These are phyloP conservation scores for Apoderus coryli DNA, from an alignment of 2,888 invertebrate genomes.

Conservation along the genomic window DNA sequence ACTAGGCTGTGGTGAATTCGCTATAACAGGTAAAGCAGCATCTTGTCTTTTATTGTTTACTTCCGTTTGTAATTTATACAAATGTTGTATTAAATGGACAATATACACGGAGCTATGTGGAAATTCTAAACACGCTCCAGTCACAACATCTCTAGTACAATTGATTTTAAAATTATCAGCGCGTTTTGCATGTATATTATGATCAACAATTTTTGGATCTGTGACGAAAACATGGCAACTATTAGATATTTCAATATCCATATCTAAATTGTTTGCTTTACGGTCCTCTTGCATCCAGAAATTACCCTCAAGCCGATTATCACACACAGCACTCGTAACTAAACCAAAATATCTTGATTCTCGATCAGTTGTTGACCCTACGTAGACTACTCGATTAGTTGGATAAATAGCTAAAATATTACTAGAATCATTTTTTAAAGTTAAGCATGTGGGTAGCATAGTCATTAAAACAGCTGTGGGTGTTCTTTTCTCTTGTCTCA, in stretches of 20 bases:
- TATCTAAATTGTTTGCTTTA: slow-evolving; percentile 22
- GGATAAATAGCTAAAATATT: slow-evolving; percentile 76
- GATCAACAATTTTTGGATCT: slow-evolving; percentile 73
- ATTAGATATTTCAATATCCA: slow-evolving; percentile 52
- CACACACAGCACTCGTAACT: slow-evolving; percentile 65
- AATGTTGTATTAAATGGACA: slow-evolving; percentile 54
- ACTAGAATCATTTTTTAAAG: slow-evolving; percentile 64
- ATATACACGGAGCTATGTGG: slow-evolving; percentile 72
- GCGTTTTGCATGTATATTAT: slow-evolving; percentile 62
- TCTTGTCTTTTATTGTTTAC: slow-evolving; percentile 18
- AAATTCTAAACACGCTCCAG: slow-evolving; percentile 75
- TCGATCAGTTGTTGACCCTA: slow-evolving; percentile 80
- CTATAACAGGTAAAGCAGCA: slow-evolving; percentile 40
- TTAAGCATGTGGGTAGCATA: slow-evolving; percentile 65
- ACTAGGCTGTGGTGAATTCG: slow-evolving; percentile 75
- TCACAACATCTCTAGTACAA: slow-evolving; percentile 67
- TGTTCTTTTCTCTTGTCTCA: slow-evolving; percentile 77
- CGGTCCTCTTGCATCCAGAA: slow-evolving; percentile 17
- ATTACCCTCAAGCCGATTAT: slow-evolving; percentile 20
- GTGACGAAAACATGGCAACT: slow-evolving; percentile 94
- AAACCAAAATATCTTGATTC: slow-evolving; percentile 87
- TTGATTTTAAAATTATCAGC: slow-evolving; percentile 72
- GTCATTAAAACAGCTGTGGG: slow-evolving; percentile 76
- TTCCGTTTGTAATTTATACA: slow-evolving; percentile 48
- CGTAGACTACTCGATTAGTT: slow-evolving; percentile 71